Evolutionary conservation across 2,797 vertebrate species (phyloP).

Genomic region (Falco biarmicus): DNA sequence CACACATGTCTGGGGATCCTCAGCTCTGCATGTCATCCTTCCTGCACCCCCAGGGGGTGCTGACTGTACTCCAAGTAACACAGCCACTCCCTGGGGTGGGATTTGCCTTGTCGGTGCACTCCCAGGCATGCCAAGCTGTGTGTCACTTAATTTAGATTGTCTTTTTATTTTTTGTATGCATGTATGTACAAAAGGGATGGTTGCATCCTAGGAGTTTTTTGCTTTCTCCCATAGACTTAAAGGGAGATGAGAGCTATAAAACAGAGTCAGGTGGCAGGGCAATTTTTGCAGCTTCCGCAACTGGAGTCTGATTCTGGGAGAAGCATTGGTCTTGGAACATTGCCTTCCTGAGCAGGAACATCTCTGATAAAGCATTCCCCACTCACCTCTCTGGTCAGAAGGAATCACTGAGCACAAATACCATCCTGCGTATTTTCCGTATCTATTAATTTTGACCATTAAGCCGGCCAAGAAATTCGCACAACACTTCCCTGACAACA

Average conservation of each 20-base stretch:
- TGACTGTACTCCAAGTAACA: not conserved
- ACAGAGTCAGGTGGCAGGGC: not conserved
- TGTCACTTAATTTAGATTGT: accelerated
- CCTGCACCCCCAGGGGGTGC: too few species aligned
- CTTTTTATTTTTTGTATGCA: not conserved
- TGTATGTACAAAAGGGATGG: not conserved
- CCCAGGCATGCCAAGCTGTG: not conserved
- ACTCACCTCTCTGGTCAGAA: not conserved
- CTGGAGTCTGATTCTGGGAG: not conserved
- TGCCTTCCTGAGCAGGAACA: not conserved
- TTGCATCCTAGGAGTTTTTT: not conserved
- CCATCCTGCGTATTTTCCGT: not conserved
- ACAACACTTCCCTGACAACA: not conserved
- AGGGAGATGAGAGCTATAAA: not conserved
- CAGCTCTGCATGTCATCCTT: accelerated
- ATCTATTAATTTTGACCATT: not conserved
- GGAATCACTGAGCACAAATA: not conserved
- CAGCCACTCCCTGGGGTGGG: not conserved
- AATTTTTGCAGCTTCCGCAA: not conserved
- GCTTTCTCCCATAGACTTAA: not conserved
- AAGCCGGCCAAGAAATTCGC: not conserved
- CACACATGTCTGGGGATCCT: not conserved
- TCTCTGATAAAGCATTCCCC: not conserved
- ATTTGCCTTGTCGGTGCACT: not conserved
- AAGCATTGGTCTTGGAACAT: not conserved